phyloP scores from a whole-genome alignment of 2,113 vertebrate genomes.

The Lipotes vexillifer region DNA sequence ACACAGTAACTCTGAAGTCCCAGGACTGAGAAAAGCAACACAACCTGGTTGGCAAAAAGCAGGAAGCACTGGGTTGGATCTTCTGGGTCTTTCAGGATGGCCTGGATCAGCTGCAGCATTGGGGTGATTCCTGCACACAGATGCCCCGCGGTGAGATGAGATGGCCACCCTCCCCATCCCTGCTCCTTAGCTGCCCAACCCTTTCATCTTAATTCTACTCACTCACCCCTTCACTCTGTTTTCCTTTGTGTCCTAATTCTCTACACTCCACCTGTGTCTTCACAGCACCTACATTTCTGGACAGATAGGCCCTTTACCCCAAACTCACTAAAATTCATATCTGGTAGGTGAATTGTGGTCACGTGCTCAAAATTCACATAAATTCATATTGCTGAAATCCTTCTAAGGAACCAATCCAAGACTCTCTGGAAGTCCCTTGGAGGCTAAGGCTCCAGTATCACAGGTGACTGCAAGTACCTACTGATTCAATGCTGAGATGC shows the following conservation, averaged over 20 bases:
- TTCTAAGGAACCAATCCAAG: neutral
- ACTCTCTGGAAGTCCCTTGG: neutral
- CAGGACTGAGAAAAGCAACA: constrained; percentile 17
- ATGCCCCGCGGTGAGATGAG: neutral
- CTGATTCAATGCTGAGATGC: neutral
- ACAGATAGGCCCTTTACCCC: neutral
- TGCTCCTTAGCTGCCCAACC: neutral
- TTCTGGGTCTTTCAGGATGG: constrained; percentile 79
- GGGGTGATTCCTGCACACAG: constrained; percentile 80
- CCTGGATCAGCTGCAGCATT: constrained; percentile 80
- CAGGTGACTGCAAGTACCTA: neutral
- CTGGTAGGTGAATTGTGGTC: neutral
- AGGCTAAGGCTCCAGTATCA: neutral
- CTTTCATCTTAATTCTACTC: neutral
- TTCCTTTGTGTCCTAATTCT: neutral
- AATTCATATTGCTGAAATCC: neutral
- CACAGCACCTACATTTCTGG: neutral
- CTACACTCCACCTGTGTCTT: neutral
- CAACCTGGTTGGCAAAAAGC: constrained; percentile 85
- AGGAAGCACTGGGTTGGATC: constrained; percentile 80
- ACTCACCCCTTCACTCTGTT: neutral
- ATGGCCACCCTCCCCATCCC: neutral
- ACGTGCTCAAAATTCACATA: neutral
- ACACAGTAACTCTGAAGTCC: neutral
- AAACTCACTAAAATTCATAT: neutral